These are phyloP conservation scores for Melinaea marsaeus DNA, from an alignment of 2,888 invertebrate genomes.

Conservation along the genomic window DNA sequence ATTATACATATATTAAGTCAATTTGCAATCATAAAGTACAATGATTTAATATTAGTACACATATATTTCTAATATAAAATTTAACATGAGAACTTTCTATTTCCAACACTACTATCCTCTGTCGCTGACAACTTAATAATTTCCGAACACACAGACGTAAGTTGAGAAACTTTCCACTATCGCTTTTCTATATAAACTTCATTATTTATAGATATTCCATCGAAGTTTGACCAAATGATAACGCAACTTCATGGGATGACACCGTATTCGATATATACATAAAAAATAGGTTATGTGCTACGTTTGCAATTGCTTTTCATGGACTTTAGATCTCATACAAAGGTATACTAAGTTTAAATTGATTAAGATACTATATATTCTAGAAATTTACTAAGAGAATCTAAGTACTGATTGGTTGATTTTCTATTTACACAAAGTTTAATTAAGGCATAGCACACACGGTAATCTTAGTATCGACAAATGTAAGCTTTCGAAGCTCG, in stretches of 20 bases:
- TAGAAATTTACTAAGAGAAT: too few species aligned
- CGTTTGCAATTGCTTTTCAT: slow-evolving; percentile 51
- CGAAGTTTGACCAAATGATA: background rate
- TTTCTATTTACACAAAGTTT: too few species aligned
- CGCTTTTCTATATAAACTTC: background rate
- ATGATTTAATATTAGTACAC: too few species aligned
- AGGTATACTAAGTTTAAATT: slow-evolving; percentile 39
- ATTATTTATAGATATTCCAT: background rate
- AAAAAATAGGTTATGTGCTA: slow-evolving; percentile 49
- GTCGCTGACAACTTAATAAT: background rate
- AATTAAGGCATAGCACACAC: too few species aligned
- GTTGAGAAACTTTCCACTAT: slow-evolving; percentile 1
- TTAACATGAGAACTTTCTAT: background rate
- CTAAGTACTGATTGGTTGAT: too few species aligned
- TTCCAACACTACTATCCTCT: background rate
- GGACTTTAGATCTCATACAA: slow-evolving; percentile 55
- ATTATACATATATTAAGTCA: too few species aligned
- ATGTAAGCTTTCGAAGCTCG: too few species aligned
- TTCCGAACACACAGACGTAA: background rate
- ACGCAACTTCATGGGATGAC: slow-evolving; percentile 5
- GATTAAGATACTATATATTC: too few species aligned
- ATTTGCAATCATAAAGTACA: too few species aligned
- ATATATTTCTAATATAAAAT: too few species aligned
- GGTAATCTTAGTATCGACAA: too few species aligned
- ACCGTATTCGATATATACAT: background rate